A percentile compares a stretch with the other conserved stretches of the same genome.
Evolutionary conservation across 2,797 vertebrate species (phyloP).

Genomic region (Danionella dracula): DNA sequence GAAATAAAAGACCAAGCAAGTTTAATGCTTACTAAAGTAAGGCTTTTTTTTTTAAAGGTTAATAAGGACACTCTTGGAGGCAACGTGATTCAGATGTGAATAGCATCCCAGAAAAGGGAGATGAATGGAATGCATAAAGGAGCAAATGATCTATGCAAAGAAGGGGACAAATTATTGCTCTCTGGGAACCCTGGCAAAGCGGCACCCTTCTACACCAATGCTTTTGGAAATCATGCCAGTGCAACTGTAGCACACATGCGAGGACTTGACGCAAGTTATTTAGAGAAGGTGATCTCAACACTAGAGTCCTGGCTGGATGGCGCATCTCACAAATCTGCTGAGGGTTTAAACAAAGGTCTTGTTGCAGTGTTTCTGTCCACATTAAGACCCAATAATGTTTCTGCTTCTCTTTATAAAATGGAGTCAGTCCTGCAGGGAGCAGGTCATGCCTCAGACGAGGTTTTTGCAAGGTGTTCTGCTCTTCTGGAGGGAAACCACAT

Average conservation of each 20-base stretch:
- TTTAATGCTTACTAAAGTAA: too few species aligned
- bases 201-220: constrained; percentile 75
- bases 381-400: constrained; percentile 74
- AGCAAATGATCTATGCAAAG: constrained; percentile 64
- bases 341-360: constrained; percentile 70
- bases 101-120: too few species aligned
- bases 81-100: too few species aligned
- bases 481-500: constrained; percentile 73
- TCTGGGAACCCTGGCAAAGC: constrained; percentile 63
- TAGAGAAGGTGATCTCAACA: constrained; percentile 58
- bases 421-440: constrained; percentile 70
- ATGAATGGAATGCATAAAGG: constrained; percentile 39
- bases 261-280: constrained; percentile 48
- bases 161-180: constrained; percentile 71
- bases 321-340: constrained; percentile 51
- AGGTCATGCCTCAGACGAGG: constrained; percentile 65
- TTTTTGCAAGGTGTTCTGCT: constrained; percentile 63
- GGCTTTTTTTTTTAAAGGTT: too few species aligned
- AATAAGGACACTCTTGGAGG: too few species aligned
- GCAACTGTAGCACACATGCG: constrained; percentile 67
- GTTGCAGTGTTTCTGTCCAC: constrained; percentile 80
- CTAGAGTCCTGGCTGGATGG: constrained; percentile 79
- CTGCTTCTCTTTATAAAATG: constrained; percentile 75
- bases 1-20: too few species aligned
- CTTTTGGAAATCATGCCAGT: constrained; percentile 76